Conservation (phyloP, 2,797 vertebrate species). For the Acanthiza pusilla region DNA sequence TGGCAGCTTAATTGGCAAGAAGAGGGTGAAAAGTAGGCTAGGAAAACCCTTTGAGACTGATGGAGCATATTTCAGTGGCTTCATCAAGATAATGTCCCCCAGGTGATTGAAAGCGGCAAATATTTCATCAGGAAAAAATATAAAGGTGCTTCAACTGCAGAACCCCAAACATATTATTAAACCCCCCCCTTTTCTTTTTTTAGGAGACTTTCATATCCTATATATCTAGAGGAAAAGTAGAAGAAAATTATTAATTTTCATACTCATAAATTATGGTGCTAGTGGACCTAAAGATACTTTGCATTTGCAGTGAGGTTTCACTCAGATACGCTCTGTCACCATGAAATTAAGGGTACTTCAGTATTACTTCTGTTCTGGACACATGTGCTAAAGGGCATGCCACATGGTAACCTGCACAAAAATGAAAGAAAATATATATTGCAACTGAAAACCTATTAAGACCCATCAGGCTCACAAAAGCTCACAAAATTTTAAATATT, state of each 20-base stretch:
- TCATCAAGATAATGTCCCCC: slow-evolving; percentile 91
- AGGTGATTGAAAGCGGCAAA: slow-evolving; percentile 90
- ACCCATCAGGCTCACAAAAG: slow-evolving; percentile 46
- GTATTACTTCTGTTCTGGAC: neutral
- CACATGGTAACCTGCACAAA: neutral
- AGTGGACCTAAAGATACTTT: slow-evolving; percentile 79
- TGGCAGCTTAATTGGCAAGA: slow-evolving; percentile 93
- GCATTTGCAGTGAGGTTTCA: slow-evolving; percentile 80
- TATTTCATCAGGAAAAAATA: slow-evolving; percentile 85
- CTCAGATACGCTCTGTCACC: slow-evolving; percentile 66
- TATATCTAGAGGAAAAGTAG: slow-evolving; percentile 78
- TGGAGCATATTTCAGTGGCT: slow-evolving; percentile 91
- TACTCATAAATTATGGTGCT: slow-evolving; percentile 78
- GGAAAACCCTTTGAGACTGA: slow-evolving; percentile 88
- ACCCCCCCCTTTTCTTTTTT: slow-evolving; percentile 62
- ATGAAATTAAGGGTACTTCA: neutral
- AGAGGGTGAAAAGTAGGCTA: slow-evolving; percentile 87
- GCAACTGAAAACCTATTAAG: neutral
- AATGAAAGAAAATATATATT: neutral
- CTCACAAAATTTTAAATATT: slow-evolving; percentile 59
- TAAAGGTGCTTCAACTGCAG: slow-evolving; percentile 80
- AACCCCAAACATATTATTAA: slow-evolving; percentile 76
- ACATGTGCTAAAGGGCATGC: neutral
- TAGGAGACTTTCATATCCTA: slow-evolving; percentile 74
- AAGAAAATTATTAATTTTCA: slow-evolving; percentile 84